Base-by-base conservation (phyloP, 2,797 vertebrate genomes). In the Rhinoraja longicauda region DNA sequence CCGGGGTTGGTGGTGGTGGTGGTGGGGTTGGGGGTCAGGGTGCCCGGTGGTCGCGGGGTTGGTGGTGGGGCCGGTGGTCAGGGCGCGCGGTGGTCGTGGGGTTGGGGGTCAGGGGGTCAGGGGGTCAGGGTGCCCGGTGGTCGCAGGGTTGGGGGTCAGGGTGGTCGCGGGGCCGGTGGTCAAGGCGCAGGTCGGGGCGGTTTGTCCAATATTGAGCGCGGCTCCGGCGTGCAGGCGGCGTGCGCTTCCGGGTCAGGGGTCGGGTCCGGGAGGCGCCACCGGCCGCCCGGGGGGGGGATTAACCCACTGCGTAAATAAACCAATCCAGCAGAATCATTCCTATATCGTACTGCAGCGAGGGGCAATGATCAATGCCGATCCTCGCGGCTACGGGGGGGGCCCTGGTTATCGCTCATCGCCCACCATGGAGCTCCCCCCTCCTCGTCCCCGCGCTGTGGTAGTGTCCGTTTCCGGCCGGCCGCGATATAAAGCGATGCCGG, bases 301-400 rank as follows among this genome's bases (percentile, higher is more conserved):
- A 0, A 1, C 1, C 82, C 1, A 13, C 4, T 17, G 12, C 1
- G 0, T 1, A 7, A 13, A 0, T 7, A 6, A 62, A 62, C 8
- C 79, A 45, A 45, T 45, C 39, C 19, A 53, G 39, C 12, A 0
- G 0, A 57, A 57, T 0, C 4, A 45, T 6, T 2, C 24, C 10
- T 21, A 0, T 19, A 2, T 45, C 45, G 2, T 45, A 45, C 45
- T 4, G 4, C 45, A 45, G 4, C 45, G 45, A 1, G 24, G 26
- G 45, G 29, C 8, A 29, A 0, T 59, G 57, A 1, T 13, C 2
- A 12, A 4, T 4, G 81, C 26, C 26, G 53, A 1, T 32, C 29
- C 1, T 2, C 13, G 57, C 19, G 13, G 26, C 0, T 62, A 7
- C 59, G 86, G 4, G 15, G 19, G 86, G 4, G 15, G 19, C 19